Evolutionary conservation across 2,113 vertebrate genomes (phyloP).

Genomic region (Sapajus apella): DNA sequence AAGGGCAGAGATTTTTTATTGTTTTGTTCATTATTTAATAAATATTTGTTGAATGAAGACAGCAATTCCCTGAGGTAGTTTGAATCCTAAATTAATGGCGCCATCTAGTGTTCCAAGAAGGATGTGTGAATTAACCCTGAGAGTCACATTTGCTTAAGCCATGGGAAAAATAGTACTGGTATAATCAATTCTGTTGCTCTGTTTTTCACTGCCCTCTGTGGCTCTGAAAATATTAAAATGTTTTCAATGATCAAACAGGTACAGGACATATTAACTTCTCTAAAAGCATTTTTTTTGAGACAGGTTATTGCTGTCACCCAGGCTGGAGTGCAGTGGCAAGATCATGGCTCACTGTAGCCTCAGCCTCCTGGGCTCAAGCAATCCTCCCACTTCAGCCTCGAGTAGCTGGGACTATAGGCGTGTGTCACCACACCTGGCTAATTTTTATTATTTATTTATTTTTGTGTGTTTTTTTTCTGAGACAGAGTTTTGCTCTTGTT

Average conservation of each 20-base stretch:
- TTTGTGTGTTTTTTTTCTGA: too few species aligned
- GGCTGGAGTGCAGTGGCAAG: too few species aligned
- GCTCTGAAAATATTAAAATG: slow-evolving; percentile 28
- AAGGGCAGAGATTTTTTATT: slow-evolving; percentile 16
- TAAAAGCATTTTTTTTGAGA: too few species aligned
- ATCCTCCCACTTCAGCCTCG: too few species aligned
- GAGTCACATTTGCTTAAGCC: background rate
- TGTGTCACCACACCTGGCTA: too few species aligned
- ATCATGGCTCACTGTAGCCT: too few species aligned
- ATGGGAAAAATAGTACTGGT: background rate
- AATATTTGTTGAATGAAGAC: background rate
- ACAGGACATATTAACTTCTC: background rate
- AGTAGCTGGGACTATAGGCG: too few species aligned
- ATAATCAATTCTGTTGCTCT: background rate
- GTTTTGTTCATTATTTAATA: slow-evolving; percentile 40
- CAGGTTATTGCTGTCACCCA: too few species aligned
- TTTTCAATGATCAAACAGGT: background rate
- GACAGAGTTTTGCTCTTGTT: too few species aligned
- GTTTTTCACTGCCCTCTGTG: background rate
- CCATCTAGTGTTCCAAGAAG: slow-evolving; percentile 67
- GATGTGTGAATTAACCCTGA: background rate
- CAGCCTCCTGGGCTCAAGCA: too few species aligned
- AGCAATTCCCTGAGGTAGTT: background rate
- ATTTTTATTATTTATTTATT: too few species aligned
- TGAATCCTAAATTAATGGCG: slow-evolving; percentile 40